Evolutionary conservation across 1,140 invertebrate genomes (phyloP), one percentile per base, ranked within the genome.

Genomic region (Leptinotarsa texana): DNA sequence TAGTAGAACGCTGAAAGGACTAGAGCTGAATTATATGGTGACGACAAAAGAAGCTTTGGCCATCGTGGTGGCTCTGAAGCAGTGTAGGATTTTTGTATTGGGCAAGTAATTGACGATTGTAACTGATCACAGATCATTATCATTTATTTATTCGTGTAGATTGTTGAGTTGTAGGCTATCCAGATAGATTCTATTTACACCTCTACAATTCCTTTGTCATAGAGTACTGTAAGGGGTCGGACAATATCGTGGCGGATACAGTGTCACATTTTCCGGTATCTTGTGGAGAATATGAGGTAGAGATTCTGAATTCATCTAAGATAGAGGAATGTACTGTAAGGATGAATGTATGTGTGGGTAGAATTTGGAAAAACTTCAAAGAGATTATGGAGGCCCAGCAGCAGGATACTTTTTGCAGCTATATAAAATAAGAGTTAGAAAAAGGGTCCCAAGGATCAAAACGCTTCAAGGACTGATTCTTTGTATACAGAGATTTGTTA

Each of bases 171-270:
- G 1, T 49, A 8, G 48, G 8, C 15, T 17, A 49, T 49, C 48
- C 8, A 49, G 48, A 17, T 49, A 3, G 48, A 49, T 49, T 49
- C 3, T 17, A 49, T 49, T 67, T 62, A 33, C n/a, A n/a, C n/a
- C n/a, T n/a, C n/a, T 72, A n/a, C 70, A 72, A 72, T 62, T 33
- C 57, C 22, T 72, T 72, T 17, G 15, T 11, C 18, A 63, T 72
- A 24, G 18, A 62, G 33, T 62, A 72, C 63, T 72, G 70, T 63
- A 72, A 63, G 21, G 51, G 70, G 15, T 72, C 70, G 13, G 51
- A 63, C 11, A 72, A 72, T 63, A 24, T 72, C 3, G 48, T 72
- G 18, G 70, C 51, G 13, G 70, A 72, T 63, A 62, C 27, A 1
- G 4, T 72, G 13, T 72, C 70, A n/a, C 51, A 51, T 17, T 72